phyloP scores from a whole-genome alignment of 2,113 vertebrate species.

The Amazona vittata region DNA sequence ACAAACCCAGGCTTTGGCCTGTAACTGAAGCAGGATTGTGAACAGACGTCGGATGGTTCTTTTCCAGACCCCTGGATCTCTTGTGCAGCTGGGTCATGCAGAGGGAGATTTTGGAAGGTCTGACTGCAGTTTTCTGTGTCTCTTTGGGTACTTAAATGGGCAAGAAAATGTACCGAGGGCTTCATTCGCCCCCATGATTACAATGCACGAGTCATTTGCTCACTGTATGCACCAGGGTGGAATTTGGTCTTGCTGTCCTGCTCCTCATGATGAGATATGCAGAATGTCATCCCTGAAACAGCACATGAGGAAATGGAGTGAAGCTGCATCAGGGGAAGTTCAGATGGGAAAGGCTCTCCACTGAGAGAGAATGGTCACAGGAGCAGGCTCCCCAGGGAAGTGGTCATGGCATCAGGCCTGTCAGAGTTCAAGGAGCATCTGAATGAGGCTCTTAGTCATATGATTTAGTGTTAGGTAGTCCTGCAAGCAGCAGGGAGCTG shows the following conservation, averaged over 20 bases:
- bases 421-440: background rate
- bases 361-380: background rate
- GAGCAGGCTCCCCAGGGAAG: background rate
- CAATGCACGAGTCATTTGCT: background rate
- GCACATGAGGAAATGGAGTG: background rate
- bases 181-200: background rate
- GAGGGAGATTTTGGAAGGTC: background rate
- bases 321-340: background rate
- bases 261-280: background rate
- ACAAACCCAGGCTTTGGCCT: background rate
- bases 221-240: background rate
- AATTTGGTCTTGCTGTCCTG: background rate
- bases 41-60: background rate
- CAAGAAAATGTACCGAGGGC: background rate
- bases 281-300: background rate
- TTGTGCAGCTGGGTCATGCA: background rate
- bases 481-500: fast-evolving
- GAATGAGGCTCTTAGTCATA: background rate
- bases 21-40: background rate
- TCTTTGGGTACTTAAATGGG: background rate
- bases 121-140: background rate
- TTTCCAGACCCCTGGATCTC: background rate
- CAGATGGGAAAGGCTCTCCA: background rate
- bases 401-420: background rate
- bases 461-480: background rate